Base-by-base conservation (phyloP, 2,888 invertebrate genomes). In the Drosophila paucipuncta region DNA sequence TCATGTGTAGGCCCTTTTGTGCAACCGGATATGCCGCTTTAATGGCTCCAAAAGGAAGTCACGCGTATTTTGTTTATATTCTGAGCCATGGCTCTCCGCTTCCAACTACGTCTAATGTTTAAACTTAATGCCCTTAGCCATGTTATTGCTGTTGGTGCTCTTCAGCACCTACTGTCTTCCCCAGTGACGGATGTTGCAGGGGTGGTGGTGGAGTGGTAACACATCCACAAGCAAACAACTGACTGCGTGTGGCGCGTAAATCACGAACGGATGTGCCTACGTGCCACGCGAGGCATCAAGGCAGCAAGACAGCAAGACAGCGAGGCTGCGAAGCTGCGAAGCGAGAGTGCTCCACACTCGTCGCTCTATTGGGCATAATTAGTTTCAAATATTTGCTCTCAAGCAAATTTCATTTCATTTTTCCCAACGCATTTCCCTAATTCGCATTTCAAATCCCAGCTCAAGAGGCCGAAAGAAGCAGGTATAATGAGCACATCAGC, bases 31-130 rank as follows among this genome's bases (percentile, higher is more conserved):
- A 85, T 91, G 85, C 84, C 82, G 91, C 83, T 87, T 86, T 87
- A 91, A 92, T 89, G 88, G 80, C 78, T 79, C 76, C 80, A 72
- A 83, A 73, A 83, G 91, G 91, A 91, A 91, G 90, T 91, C 91
- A 92, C 87, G 91, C 91, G 83, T 86, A 85, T 81, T 88, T 91
- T 83, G 89, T 85, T 91, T 91, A 91, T 88, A 85, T 83, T 86
- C 73, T 62, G 76, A 77, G 76, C 68, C 59, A 50, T 41, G 58
- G 53, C 66, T 37, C 59, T 47, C 54, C 57, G 41, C 69, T 59
- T 55, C 60, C 57, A 66, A 81, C 85, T 72, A 67, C 59, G 71
- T 80, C 88, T 76, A 75, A 88, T 82, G 88, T 69, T 76, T 76
- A 79, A 82, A 81, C 81, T 69, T 85, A 89, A 85, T 85, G 79